Conservation (phyloP, 2,113 vertebrate species). For the Pongo pygmaeus region DNA sequence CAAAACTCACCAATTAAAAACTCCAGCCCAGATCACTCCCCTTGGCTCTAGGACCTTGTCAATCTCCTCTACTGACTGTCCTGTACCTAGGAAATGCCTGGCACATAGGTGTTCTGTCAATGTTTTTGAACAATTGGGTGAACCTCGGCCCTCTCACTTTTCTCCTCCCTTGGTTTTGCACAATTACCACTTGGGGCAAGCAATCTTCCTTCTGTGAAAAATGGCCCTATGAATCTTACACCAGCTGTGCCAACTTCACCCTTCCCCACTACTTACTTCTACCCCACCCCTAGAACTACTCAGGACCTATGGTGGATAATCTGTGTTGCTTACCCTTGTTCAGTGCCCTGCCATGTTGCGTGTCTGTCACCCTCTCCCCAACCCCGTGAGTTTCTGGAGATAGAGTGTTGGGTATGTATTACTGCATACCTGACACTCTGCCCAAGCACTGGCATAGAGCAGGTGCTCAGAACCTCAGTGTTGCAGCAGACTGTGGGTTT, state of each 20-base stretch:
- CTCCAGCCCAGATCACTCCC: background rate
- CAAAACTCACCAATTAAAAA: background rate
- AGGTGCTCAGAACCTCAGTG: background rate
- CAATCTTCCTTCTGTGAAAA: background rate
- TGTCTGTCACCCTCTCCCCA: background rate
- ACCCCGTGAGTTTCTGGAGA: background rate
- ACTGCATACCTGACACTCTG: accelerated
- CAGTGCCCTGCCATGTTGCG: background rate
- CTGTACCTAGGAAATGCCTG: background rate
- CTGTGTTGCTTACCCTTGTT: background rate
- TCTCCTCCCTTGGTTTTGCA: background rate
- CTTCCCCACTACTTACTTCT: no score
- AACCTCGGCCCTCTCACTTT: no score
- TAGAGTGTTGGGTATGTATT: accelerated
- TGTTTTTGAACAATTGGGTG: background rate
- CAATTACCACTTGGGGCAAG: background rate
- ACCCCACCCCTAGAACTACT: background rate
- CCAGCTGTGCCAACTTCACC: no score
- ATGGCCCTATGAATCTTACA: background rate
- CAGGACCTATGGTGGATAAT: background rate
- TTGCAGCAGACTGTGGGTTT: accelerated
- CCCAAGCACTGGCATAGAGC: no score
- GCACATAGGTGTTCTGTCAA: background rate
- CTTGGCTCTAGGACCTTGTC: background rate
- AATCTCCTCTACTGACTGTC: background rate